Percentiles rank a stretch among this genome's conserved stretches.
Evolutionary conservation across 2,888 invertebrate genomes (phyloP).

Genomic region (Lepidochitona cinerea): DNA sequence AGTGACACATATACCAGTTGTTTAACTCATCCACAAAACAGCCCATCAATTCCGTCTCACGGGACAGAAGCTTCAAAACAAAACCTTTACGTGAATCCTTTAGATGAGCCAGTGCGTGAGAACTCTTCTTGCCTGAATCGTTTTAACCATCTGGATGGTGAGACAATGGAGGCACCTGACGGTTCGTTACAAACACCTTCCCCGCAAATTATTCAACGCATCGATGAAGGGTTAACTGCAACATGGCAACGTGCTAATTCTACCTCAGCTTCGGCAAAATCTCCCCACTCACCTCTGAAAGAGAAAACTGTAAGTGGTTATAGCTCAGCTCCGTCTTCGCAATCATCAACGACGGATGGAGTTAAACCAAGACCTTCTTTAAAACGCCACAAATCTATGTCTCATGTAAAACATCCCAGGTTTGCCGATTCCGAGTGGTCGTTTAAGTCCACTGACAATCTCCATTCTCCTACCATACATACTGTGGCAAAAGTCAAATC

Average conservation of each 20-base stretch:
- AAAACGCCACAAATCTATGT: slow-evolving; percentile 60
- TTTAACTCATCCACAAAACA: slow-evolving; percentile 85
- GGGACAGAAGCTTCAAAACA: slow-evolving; percentile 34
- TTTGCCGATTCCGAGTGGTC: slow-evolving; percentile 56
- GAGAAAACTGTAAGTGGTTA: not conserved
- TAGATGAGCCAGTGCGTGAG: slow-evolving; percentile 45
- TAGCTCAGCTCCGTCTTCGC: not conserved
- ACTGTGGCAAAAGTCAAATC: slow-evolving; percentile 58
- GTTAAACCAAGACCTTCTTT: slow-evolving; percentile 30
- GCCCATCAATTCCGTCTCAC: slow-evolving; percentile 42
- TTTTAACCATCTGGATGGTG: slow-evolving; percentile 15
- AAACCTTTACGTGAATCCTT: slow-evolving; percentile 68
- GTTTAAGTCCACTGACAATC: slow-evolving; percentile 65
- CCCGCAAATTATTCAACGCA: slow-evolving; percentile 55
- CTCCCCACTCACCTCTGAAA: not conserved
- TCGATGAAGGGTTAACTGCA: slow-evolving; percentile 55
- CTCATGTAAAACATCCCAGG: slow-evolving; percentile 56
- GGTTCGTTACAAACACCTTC: slow-evolving; percentile 36
- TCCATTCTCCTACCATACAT: slow-evolving; percentile 45
- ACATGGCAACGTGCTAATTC: slow-evolving; percentile 57
- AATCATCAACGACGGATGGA: not conserved
- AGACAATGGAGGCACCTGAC: slow-evolving; percentile 12
- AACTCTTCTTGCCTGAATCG: slow-evolving; percentile 10
- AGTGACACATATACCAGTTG: slow-evolving; percentile 97
- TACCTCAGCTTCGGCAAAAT: slow-evolving; percentile 42